phyloP scores from a whole-genome alignment of 2,113 vertebrate species.

The Eulemur rufifrons region DNA sequence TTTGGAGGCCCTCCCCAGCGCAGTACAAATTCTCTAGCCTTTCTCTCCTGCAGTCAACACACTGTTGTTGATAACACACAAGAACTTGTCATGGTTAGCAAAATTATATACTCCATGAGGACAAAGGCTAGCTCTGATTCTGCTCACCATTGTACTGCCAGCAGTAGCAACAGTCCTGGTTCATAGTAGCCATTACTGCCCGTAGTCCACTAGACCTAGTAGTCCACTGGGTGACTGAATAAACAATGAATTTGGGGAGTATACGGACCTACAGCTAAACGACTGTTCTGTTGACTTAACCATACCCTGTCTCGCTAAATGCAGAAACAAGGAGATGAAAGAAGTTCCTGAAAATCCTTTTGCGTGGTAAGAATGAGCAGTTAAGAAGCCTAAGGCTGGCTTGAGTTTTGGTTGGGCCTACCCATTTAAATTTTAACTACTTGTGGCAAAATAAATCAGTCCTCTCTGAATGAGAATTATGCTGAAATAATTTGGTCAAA shows the following conservation, averaged over 20 bases:
- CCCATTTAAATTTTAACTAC: conserved; percentile 36
- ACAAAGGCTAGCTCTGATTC: neutral
- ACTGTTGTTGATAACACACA: neutral
- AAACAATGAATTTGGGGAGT: neutral
- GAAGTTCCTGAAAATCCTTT: conserved; percentile 13
- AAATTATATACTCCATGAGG: neutral
- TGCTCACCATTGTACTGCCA: neutral
- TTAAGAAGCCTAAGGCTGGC: neutral
- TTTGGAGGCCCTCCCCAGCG: neutral
- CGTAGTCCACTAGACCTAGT: too few relatives aligned
- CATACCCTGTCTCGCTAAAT: neutral
- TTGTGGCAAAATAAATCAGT: conserved; percentile 7
- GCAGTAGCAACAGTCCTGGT: neutral
- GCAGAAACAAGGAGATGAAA: neutral
- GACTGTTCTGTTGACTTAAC: neutral
- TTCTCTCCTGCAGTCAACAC: neutral
- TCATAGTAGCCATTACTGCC: neutral
- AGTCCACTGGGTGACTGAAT: neutral
- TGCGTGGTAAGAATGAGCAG: neutral
- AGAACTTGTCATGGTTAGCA: neutral
- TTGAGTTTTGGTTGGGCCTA: conserved; percentile 4
- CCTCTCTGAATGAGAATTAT: neutral
- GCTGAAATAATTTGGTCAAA: conserved; percentile 1
- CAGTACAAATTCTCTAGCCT: neutral
- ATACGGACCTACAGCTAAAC: neutral